Percentiles rank a stretch among this genome's conserved stretches.
These are phyloP conservation scores for Hyppa rectilinea DNA, from an alignment of 2,888 invertebrate species.

Conservation along the genomic window DNA sequence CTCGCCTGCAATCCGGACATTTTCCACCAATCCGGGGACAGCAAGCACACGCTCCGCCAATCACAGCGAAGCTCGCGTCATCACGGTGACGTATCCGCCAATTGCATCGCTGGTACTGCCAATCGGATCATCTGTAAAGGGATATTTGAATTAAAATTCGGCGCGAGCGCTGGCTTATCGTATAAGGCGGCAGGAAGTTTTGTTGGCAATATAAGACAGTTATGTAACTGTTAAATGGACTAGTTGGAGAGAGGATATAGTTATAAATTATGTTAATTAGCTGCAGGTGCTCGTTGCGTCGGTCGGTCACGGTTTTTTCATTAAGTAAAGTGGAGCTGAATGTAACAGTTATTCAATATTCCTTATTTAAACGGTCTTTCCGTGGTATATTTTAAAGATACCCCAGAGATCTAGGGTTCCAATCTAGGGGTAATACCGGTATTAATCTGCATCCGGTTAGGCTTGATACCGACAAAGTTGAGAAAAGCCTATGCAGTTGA, in stretches of 20 bases:
- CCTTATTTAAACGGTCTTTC: neutral
- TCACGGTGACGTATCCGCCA: conserved; percentile 70
- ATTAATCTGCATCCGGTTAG: neutral
- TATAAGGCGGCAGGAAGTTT: conserved; percentile 67
- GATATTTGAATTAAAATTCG: conserved; percentile 67
- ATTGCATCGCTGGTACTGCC: conserved; percentile 64
- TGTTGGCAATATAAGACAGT: conserved; percentile 53
- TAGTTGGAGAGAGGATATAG: conserved; percentile 62
- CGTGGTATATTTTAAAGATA: neutral
- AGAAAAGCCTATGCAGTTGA: neutral
- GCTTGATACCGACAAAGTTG: neutral
- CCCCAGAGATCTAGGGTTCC: too few relatives aligned
- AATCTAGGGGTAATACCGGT: too few relatives aligned
- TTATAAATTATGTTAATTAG: conserved; percentile 64
- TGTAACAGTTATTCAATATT: neutral
- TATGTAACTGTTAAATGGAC: conserved; percentile 76
- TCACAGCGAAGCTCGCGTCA: conserved; percentile 71
- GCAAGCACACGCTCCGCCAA: conserved; percentile 75
- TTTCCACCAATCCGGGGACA: conserved; percentile 77
- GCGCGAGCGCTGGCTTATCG: conserved; percentile 59
- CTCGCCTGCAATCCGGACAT: conserved; percentile 88
- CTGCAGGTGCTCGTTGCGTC: conserved; percentile 57
- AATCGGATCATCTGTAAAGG: conserved; percentile 62
- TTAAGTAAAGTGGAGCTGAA: conserved; percentile 19
- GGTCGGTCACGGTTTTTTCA: conserved; percentile 27